A percentile compares a stretch with the other conserved stretches of the same genome.
phyloP scores from a whole-genome alignment of 1,140 invertebrate species.

The Pachypsylla venusta region DNA sequence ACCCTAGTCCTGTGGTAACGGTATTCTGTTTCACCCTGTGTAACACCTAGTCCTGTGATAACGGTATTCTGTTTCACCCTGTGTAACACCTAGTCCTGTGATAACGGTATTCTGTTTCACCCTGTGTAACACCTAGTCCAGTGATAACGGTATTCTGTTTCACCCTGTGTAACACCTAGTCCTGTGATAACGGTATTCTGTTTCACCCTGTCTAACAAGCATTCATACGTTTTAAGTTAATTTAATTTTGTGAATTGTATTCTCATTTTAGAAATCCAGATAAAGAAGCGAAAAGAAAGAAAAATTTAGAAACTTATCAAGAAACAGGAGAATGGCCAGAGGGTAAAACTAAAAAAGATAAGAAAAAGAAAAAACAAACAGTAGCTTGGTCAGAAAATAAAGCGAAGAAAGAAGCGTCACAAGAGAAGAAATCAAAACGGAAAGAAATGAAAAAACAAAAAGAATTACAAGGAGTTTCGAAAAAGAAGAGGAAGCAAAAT shows the following conservation, averaged over 20 bases:
- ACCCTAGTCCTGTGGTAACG: too few species aligned
- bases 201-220: background rate
- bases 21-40: too few species aligned
- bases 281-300: constrained; percentile 52
- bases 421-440: constrained; percentile 41
- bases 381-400: constrained; percentile 69
- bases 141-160: background rate
- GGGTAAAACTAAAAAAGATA: constrained; percentile 39
- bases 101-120: background rate
- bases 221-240: background rate
- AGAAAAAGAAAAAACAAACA: constrained; percentile 37
- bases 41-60: too few species aligned
- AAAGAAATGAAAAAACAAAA: constrained; percentile 38
- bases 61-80: too few species aligned
- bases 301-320: constrained; percentile 53
- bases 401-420: constrained; percentile 50
- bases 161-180: background rate
- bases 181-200: background rate
- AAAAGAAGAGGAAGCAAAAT: constrained; percentile 30
- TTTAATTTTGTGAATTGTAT: constrained; percentile 12
- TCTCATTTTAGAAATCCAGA: constrained; percentile 42
- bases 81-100: background rate
- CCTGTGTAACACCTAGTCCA: background rate
- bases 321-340: constrained; percentile 64
- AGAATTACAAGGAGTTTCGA: constrained; percentile 30